Evolutionary conservation across 2,113 vertebrate genomes (phyloP).

Genomic region (Meleagris gallopavo): DNA sequence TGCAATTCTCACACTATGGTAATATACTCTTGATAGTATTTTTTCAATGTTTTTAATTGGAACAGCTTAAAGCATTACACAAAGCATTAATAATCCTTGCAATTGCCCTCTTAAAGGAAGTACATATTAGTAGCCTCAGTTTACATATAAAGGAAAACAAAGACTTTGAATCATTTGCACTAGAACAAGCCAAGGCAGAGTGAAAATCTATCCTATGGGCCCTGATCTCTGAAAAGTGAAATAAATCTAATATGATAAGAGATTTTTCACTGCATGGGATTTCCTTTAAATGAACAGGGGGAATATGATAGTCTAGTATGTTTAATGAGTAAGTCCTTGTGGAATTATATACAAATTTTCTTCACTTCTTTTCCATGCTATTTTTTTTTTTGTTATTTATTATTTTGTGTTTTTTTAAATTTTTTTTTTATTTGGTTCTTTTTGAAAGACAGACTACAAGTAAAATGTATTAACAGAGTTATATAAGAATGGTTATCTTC

Average conservation of each 20-base stretch:
- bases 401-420: too few relatives aligned
- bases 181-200: neutral
- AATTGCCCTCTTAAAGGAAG: neutral
- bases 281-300: neutral
- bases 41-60: slow-evolving; percentile 2
- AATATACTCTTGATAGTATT: neutral
- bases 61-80: neutral
- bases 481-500: neutral
- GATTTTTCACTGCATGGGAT: neutral
- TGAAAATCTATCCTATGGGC: neutral
- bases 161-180: neutral
- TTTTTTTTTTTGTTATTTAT: neutral
- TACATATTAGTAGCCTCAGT: neutral
- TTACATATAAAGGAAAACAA: neutral
- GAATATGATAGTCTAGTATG: neutral
- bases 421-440: neutral
- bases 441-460: neutral
- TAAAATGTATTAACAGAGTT: neutral
- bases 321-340: neutral
- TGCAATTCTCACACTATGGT: neutral
- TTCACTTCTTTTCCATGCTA: neutral
- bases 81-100: neutral
- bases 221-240: neutral
- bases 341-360: slow-evolving; percentile 8
- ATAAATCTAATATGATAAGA: neutral